Base-by-base conservation (phyloP, 35 echinoderm and acorn worm genomes). In the Heliocidaris tuberculata region DNA sequence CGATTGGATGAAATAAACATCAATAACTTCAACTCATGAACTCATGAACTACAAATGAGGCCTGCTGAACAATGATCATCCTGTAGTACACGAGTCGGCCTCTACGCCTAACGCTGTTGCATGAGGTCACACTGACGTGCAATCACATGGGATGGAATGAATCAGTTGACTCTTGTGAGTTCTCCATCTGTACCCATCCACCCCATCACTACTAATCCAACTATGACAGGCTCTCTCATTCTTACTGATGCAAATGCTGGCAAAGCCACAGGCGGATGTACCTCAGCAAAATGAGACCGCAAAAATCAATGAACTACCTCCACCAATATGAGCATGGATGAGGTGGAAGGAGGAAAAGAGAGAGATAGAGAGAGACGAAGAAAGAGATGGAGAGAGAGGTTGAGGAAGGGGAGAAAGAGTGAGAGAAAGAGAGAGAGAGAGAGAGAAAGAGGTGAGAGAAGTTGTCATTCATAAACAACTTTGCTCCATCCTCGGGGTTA, bases 231-330 rank as follows among this genome's bases (percentile, higher is more conserved):
- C 65, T 78, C 65, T 78, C 65, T n/a, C 65, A 9, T 78, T 78
- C 65, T 78, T 78, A 27, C 24, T 8, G 27, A 78, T 78, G 27
- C 65, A 78, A 78, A 19, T n/a, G 21, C 65, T 24, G 65, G 65
- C 19, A 78, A 27, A 78, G 65, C 65, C 65, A 78, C 65, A 78
- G 65, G 65, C 65, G 21, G 65, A 78, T 78, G 65, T 78, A 78
- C 65, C 65, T 27, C 21, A 78, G 65, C 65, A 78, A 78, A 78
- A 78, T 78, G 65, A n/a, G 65, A 78, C 65, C 65, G 27, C 65
- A 78, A 78, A 78, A n/a, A 78, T 78, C 65, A 78, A 78, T 78
- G 65, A 78, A 8, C 65, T 78, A 78, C 65, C 65, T 78, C 65
- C 65, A 78, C 19, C 17, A 24, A 24, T 78, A 78, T 78, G 65